Evolutionary conservation across 2,797 vertebrate genomes (phyloP).

Genomic region (Capromys pilorides): DNA sequence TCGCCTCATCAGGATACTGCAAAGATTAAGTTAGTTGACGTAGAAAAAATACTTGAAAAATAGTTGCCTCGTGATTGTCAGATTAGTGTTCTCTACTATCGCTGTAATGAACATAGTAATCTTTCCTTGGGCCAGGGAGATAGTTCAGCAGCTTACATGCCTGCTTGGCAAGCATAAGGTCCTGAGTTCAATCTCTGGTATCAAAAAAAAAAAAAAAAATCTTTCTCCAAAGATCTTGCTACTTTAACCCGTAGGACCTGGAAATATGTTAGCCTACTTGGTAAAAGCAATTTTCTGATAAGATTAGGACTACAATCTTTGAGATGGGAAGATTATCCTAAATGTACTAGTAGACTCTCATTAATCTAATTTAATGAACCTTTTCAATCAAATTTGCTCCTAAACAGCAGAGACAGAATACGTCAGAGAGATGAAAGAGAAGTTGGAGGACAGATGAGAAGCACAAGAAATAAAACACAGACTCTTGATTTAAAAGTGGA

Average conservation of each 20-base stretch:
- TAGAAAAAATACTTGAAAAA: neutral
- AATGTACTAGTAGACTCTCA: neutral
- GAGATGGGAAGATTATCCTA: neutral
- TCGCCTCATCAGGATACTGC: neutral
- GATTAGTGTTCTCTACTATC: neutral
- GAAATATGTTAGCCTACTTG: neutral
- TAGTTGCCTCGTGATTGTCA: neutral
- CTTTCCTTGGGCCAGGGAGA: neutral
- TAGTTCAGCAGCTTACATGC: too few species aligned
- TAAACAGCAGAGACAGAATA: neutral
- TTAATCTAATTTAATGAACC: neutral
- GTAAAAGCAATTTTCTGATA: neutral
- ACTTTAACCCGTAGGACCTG: neutral
- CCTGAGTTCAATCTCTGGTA: too few species aligned
- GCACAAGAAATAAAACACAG: rapidly evolving
- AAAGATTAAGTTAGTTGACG: neutral
- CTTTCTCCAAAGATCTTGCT: neutral
- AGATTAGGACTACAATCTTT: neutral
- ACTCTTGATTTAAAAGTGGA: neutral
- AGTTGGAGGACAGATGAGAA: neutral
- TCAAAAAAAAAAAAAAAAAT: neutral
- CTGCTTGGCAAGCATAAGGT: too few species aligned
- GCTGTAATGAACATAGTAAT: neutral
- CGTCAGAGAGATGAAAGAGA: neutral
- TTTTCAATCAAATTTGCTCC: neutral